These are phyloP conservation scores for Sisyra terminalis DNA, from an alignment of 2,888 invertebrate genomes.

Conservation along the genomic window DNA sequence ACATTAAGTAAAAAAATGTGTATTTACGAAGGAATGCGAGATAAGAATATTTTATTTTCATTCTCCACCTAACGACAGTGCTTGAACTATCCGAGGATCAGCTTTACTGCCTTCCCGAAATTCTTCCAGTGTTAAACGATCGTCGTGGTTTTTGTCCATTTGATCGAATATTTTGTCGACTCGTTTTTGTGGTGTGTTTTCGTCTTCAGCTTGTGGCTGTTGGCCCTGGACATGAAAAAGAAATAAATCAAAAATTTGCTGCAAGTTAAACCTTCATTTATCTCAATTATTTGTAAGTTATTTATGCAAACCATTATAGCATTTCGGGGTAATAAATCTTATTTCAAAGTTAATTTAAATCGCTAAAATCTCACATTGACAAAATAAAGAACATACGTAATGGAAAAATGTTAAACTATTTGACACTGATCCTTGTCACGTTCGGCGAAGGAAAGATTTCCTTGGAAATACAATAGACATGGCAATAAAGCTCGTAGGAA, in stretches of 20 bases:
- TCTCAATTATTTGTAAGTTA: no score
- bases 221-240: conserved; percentile 50
- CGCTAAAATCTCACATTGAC: no score
- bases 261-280: no score
- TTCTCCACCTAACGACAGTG: conserved; percentile 70
- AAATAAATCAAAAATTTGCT: not conserved
- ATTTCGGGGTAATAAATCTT: no score
- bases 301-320: no score
- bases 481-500: no score
- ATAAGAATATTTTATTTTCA: conserved; percentile 23
- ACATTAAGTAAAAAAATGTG: no score
- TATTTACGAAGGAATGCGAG: no score
- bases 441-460: no score
- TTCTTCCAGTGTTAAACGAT: conserved; percentile 86
- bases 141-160: conserved; percentile 98
- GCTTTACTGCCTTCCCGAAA: conserved; percentile 96
- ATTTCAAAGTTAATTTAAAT: no score
- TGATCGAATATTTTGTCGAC: conserved; percentile 98
- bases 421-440: not conserved
- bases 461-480: no score
- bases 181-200: conserved; percentile 85
- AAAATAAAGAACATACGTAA: no score
- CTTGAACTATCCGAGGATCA: conserved; percentile 95
- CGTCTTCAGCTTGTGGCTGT: conserved; percentile 74
- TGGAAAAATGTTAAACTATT: not conserved